phyloP scores from a whole-genome alignment of 2,113 vertebrate species.

The Atrichornis clamosus region DNA sequence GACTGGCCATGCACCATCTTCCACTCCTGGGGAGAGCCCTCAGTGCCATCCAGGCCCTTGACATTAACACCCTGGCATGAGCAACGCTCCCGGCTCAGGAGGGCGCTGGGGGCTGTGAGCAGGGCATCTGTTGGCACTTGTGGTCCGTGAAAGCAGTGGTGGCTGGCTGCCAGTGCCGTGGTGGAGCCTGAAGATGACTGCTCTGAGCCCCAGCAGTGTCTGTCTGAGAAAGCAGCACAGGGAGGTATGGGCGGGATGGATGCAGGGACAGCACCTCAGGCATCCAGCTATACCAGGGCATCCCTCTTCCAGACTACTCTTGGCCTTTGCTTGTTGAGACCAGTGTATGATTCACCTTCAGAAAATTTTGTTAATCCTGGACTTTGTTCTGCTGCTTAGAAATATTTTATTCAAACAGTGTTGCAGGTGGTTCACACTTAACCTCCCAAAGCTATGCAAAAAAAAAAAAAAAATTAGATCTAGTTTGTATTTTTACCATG shows the following conservation, averaged over 20 bases:
- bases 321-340: background rate
- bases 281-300: background rate
- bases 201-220: background rate
- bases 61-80: fast-evolving
- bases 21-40: background rate
- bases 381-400: background rate
- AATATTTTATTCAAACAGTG: background rate
- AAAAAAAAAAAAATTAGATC: background rate
- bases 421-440: background rate
- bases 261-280: background rate
- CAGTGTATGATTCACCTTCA: background rate
- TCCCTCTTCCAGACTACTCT: background rate
- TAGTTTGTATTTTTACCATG: background rate
- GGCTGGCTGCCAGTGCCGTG: background rate
- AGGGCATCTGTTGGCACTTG: background rate
- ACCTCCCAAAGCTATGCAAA: background rate
- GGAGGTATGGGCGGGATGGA: fast-evolving
- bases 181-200: background rate
- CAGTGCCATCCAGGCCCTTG: background rate
- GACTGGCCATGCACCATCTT: no score
- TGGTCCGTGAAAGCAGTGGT: background rate
- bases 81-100: fast-evolving
- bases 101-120: background rate
- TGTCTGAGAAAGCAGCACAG: background rate
- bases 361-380: background rate